Percentiles rank a stretch among this genome's conserved stretches.
Conservation (phyloP, 2,797 vertebrate species). For the Leuciscus waleckii region DNA sequence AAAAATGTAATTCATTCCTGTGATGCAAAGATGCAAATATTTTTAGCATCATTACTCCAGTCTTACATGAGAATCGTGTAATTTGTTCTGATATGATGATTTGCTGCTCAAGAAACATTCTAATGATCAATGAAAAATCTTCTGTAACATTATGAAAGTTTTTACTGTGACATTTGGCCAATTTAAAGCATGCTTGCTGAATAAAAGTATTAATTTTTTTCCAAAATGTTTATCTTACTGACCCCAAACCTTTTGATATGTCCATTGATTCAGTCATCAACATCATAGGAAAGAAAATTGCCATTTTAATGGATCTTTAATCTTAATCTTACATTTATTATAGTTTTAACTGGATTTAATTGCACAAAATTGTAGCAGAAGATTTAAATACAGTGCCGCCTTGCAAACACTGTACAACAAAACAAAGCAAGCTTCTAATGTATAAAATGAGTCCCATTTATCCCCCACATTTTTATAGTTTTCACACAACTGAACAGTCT, state of each 20-base stretch:
- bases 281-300: neutral
- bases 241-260: neutral
- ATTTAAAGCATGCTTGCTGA: neutral
- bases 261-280: neutral
- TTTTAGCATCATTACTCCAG: neutral
- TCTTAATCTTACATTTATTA: neutral
- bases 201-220: neutral
- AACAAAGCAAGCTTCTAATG: neutral
- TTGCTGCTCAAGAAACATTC: neutral
- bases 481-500: conserved; percentile 36
- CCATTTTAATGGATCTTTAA: neutral
- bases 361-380: neutral
- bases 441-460: conserved; percentile 16
- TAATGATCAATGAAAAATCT: neutral
- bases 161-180: neutral
- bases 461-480: conserved; percentile 43
- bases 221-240: neutral
- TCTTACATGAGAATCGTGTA: neutral
- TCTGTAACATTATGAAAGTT: neutral
- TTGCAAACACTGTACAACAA: conserved; percentile 36
- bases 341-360: neutral
- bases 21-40: too few relatives aligned
- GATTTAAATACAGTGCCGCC: neutral
- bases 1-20: neutral
- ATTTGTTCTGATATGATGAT: neutral